phyloP scores from a whole-genome alignment of 2,888 invertebrate genomes.

The Xestia c-nigrum region DNA sequence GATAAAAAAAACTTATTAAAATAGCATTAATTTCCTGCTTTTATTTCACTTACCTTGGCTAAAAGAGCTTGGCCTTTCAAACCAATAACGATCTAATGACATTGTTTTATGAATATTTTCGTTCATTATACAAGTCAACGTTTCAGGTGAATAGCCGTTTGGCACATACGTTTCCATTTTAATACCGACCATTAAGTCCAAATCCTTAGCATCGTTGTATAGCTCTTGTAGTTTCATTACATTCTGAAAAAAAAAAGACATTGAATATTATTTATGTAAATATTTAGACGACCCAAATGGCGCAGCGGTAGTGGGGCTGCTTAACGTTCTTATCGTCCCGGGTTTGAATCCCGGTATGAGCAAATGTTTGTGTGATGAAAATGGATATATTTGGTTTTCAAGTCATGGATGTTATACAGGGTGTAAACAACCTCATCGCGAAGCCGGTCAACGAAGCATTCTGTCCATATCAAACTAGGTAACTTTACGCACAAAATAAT shows the following conservation, averaged over 20 bases:
- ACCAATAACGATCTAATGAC: conserved; percentile 95
- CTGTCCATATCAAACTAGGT: too few relatives aligned
- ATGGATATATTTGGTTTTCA: too few relatives aligned
- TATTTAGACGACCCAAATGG: too few relatives aligned
- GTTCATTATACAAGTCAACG: conserved; percentile 95
- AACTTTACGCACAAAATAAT: too few relatives aligned
- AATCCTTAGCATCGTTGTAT: conserved; percentile 92
- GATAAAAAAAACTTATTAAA: neutral
- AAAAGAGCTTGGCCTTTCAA: conserved; percentile 71
- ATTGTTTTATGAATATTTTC: conserved; percentile 94
- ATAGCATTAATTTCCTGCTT: neutral
- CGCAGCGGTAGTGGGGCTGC: too few relatives aligned
- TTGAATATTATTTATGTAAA: neutral
- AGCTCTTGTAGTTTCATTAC: conserved; percentile 38
- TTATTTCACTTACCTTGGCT: conserved; percentile 63
- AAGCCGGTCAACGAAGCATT: too few relatives aligned
- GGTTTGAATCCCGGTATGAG: too few relatives aligned
- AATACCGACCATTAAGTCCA: conserved; percentile 96
- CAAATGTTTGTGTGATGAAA: too few relatives aligned
- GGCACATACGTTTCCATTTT: conserved; percentile 92
- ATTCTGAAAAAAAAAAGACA: conserved; percentile 7
- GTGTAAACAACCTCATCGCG: too few relatives aligned
- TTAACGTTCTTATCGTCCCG: too few relatives aligned
- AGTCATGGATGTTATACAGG: too few relatives aligned
- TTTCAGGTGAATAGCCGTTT: conserved; percentile 93